phyloP scores from a whole-genome alignment of 2,888 invertebrate genomes.

The Tenodera sinensis region DNA sequence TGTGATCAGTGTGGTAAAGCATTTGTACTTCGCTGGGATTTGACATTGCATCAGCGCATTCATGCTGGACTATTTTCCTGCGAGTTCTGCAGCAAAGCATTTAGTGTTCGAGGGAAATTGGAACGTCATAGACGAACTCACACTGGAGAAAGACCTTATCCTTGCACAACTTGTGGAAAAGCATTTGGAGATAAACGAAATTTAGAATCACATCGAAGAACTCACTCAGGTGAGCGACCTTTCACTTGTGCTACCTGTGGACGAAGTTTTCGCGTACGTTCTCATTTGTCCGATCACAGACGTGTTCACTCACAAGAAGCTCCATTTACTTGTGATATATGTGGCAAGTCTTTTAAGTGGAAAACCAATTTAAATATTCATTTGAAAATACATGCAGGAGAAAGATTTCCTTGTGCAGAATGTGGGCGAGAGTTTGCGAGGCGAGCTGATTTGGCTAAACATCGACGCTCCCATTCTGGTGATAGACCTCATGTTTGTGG shows the following conservation, averaged over 20 bases:
- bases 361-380: constrained; percentile 42
- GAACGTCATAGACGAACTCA: constrained; percentile 44
- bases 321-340: constrained; percentile 40
- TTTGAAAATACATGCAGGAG: constrained; percentile 35
- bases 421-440: constrained; percentile 31
- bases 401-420: constrained; percentile 25
- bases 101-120: constrained; percentile 43
- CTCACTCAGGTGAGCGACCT: constrained; percentile 40
- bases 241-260: constrained; percentile 39
- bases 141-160: constrained; percentile 42
- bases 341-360: constrained; percentile 42
- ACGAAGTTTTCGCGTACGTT: constrained; percentile 41
- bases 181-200: constrained; percentile 46
- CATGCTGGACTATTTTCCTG: constrained; percentile 43
- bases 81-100: constrained; percentile 43
- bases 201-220: constrained; percentile 41
- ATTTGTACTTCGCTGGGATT: constrained; percentile 42
- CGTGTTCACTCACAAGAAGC: constrained; percentile 39
- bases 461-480: constrained; percentile 24
- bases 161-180: constrained; percentile 42
- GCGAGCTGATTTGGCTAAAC: constrained; percentile 27
- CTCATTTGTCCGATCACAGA: constrained; percentile 41
- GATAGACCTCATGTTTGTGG: constrained; percentile 25
- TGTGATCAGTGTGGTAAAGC: constrained; percentile 44
- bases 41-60: constrained; percentile 43